Percentiles rank a stretch among this genome's conserved stretches.
These are phyloP conservation scores for Lordiphosa andalusiaca DNA, from an alignment of 2,888 invertebrate genomes.

Conservation along the genomic window DNA sequence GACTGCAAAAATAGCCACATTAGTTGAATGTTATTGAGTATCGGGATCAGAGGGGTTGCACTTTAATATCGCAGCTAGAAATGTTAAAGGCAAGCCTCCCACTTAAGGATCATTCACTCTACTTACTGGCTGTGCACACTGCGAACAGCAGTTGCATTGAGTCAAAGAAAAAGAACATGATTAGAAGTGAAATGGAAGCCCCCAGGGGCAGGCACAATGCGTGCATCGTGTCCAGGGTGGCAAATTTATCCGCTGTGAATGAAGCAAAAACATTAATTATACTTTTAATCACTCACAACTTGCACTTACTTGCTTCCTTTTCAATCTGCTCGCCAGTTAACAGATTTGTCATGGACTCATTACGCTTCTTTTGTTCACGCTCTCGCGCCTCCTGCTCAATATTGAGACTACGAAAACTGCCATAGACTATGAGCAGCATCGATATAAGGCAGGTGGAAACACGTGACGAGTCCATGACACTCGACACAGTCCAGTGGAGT, in stretches of 20 bases:
- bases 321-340: constrained; percentile 80
- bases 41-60: too few species aligned
- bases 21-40: too few species aligned
- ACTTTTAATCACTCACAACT: not conserved
- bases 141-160: constrained; percentile 98
- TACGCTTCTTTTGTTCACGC: constrained; percentile 86
- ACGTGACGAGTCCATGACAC: constrained; percentile 98
- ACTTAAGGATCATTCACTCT: too few species aligned
- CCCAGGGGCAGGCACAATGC: constrained; percentile 97
- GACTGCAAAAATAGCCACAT: constrained; percentile 82
- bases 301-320: constrained; percentile 81
- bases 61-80: too few species aligned
- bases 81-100: not conserved
- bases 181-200: constrained; percentile 95
- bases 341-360: constrained; percentile 82
- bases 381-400: constrained; percentile 97
- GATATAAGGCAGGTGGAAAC: constrained; percentile 98
- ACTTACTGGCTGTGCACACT: constrained; percentile 97
- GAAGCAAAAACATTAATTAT: constrained; percentile 4
- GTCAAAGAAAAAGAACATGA: constrained; percentile 99
- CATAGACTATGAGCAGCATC: constrained; percentile 97
- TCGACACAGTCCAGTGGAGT: constrained; percentile 91
- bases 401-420: constrained; percentile 97
- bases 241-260: constrained; percentile 84
- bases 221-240: constrained; percentile 98